Evolutionary conservation across 2,888 invertebrate genomes (phyloP).

Genomic region (Phortica magna): DNA sequence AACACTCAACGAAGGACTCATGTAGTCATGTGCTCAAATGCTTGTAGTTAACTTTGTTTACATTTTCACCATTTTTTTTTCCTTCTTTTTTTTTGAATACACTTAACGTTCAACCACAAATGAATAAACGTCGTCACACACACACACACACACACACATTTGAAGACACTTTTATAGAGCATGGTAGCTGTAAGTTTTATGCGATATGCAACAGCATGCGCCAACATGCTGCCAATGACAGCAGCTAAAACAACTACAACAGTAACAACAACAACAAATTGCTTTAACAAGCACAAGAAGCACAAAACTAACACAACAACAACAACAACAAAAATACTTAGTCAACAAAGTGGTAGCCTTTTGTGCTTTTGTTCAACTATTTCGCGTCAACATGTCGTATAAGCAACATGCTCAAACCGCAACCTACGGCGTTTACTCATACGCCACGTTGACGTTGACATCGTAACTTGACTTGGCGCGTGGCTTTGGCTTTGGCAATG

Average conservation of each 20-base stretch:
- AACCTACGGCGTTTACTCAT: not conserved
- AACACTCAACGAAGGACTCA: too few relatives aligned
- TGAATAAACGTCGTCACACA: not conserved
- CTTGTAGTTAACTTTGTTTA: not conserved
- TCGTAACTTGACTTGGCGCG: not conserved
- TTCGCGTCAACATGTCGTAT: conserved; percentile 12
- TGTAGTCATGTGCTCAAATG: too few relatives aligned
- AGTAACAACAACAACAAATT: not conserved
- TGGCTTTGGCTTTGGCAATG: conserved; percentile 3
- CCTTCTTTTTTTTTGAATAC: not conserved
- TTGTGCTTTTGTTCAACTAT: not conserved
- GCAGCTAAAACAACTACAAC: not conserved
- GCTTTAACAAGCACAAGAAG: not conserved
- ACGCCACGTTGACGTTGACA: conserved; percentile 15
- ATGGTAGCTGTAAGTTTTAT: too few relatives aligned
- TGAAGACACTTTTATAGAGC: not conserved
- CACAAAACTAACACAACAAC: not conserved
- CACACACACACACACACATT: not conserved
- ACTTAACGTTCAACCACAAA: not conserved
- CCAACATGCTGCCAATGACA: not conserved
- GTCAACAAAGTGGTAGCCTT: not conserved
- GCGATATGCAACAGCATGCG: conserved; percentile 7
- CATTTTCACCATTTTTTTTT: not conserved
- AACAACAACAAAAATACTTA: not conserved
- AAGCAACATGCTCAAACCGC: conserved; percentile 11